phyloP scores from a whole-genome alignment of 2,888 invertebrate genomes.

The Dolichomitus sp. region DNA sequence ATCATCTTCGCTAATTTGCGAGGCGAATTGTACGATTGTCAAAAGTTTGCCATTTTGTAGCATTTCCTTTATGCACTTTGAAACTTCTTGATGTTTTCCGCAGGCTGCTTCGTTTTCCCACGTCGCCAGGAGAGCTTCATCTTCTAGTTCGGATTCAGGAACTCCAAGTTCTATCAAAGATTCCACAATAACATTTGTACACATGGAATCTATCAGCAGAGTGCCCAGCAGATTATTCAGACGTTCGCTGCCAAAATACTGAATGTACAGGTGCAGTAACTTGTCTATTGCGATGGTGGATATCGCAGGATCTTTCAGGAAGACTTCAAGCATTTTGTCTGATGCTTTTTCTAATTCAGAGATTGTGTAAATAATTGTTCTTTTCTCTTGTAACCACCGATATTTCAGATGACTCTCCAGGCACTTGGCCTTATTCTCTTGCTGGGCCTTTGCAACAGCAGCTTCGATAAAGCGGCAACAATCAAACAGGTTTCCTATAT shows the following conservation, averaged over 20 bases:
- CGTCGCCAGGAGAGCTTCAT: slow-evolving; percentile 76
- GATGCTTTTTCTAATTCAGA: slow-evolving; percentile 84
- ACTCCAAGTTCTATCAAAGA: slow-evolving; percentile 75
- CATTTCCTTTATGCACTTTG: slow-evolving; percentile 78
- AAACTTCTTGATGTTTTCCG: slow-evolving; percentile 78
- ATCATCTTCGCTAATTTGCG: slow-evolving; percentile 66
- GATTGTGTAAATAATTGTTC: slow-evolving; percentile 75
- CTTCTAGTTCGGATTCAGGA: slow-evolving; percentile 72
- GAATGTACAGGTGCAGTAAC: slow-evolving; percentile 86
- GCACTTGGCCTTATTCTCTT: slow-evolving; percentile 83
- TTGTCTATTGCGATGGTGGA: slow-evolving; percentile 83
- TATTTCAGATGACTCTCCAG: slow-evolving; percentile 86
- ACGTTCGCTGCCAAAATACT: slow-evolving; percentile 84
- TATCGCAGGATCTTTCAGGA: slow-evolving; percentile 82
- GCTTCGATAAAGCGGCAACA: slow-evolving; percentile 88
- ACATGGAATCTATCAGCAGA: slow-evolving; percentile 73
- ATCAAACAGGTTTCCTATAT: slow-evolving; percentile 87
- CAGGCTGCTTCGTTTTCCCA: slow-evolving; percentile 78
- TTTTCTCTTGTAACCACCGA: slow-evolving; percentile 83
- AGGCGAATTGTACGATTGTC: slow-evolving; percentile 82
- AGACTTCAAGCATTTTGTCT: slow-evolving; percentile 86
- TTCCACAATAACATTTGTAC: slow-evolving; percentile 75
- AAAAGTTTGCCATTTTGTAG: slow-evolving; percentile 78
- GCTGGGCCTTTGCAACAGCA: slow-evolving; percentile 85
- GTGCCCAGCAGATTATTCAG: slow-evolving; percentile 83